Evolutionary conservation across 2,113 vertebrate species (phyloP), one percentile per base, ranked within the genome.

Genomic region (Aldabrachelys gigantea): DNA sequence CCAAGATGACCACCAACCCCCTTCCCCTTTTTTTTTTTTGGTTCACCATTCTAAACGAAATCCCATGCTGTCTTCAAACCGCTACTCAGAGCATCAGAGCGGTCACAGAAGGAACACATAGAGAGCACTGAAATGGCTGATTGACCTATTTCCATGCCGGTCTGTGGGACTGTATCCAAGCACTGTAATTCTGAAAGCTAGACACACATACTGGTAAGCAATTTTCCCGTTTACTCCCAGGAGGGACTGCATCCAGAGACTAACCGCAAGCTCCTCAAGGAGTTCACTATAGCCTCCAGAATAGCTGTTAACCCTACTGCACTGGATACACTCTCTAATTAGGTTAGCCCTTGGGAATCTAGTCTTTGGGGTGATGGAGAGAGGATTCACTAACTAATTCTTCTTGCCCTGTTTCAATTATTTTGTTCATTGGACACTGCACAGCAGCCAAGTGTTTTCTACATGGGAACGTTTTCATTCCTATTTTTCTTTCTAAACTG

Each of bases 71-170:
- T 92, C 84, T 95, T 96, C 96, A 93, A 95, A 27, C 75, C 54
- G 91, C 90, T 92, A 1, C 96, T 94, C 90, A 14, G 65, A 72
- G 17, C 35, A 69, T 69, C 35, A 19, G 95, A 95, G 92, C 94
- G 93, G 97, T 92, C 95, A 97, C 93, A 41, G 87, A 75, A 89
- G 94, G 79, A 93, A 81, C 96, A 95, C 1, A 8, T 16, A 90
- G 90, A 94, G 85, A 97, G 89, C 92, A 91, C 94, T 91, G 93
- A 93, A 96, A 91, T 8, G 0, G 94, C 94, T 90, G 81, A 90
- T 89, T 97, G 97, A 97, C 96, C 95, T 96, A 95, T 96, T 97
- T 97, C 95, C 94, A 95, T 95, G 93, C 92, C 88, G 84, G 96
- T 82, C 9, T 2, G 44, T 81, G 89, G 83, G 91, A 89, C 81